Evolutionary conservation across 2,113 vertebrate species (phyloP), one percentile per base, ranked within the genome.

Genomic region (Oreochromis spilurus): DNA sequence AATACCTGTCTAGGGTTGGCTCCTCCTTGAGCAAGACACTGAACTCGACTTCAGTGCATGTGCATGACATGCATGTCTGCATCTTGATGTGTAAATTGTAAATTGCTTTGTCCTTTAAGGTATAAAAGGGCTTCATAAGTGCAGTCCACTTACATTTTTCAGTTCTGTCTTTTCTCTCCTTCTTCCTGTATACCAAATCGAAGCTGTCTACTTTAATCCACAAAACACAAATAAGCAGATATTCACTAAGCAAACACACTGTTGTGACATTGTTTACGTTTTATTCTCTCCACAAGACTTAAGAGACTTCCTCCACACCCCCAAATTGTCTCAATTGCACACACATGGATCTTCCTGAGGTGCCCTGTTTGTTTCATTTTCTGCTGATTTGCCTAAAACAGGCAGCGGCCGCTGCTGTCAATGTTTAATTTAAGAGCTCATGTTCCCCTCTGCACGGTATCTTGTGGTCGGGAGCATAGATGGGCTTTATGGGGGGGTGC

Each of bases 381-480:
- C 83, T 91, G 85, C 89, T 93, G 91, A 94, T 92, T 92, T 92
- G 82, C 87, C 85, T 92, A 88, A 92, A 92, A 91, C 83, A 86
- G 57, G 78, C 84, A 85, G 82, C 14, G 16, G 89, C 83, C 16
- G 26, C 87, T 92, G 90, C 88, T 87, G 70, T 86, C 72, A 90
- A 93, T 93, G 95, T 93, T 92, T 95, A 92, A 94, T 95, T 93
- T 91, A 94, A 91, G 82, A 92, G 90, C 86, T 89, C 83, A 62
- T 82, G 67, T 90, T 93, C 91, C 84, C 80, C 29, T 87, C 84
- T 70, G 80, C 82, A 80, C 1, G 19, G 84, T 85, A 79, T 81
- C 72, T 60, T 84, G 82, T 77, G 83, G 83, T 78, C 85, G 53
- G 88, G 67, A 84, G 79, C 72, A 54, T 84, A 81, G 50, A 86